Conservation (phyloP, 1,140 invertebrate species). For the Eumaeus atala region DNA sequence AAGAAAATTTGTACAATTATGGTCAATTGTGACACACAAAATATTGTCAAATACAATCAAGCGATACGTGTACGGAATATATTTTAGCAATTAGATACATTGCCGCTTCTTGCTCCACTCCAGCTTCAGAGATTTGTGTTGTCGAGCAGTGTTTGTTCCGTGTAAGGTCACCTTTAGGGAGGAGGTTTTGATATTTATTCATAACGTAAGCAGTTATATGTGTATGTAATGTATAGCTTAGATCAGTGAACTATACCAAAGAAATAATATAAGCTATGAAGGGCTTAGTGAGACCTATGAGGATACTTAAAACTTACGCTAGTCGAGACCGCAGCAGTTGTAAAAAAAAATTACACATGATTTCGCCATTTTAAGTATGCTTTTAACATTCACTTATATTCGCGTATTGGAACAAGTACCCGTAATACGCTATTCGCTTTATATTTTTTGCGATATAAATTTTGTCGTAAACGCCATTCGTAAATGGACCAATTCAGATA, state of each 20-base stretch:
- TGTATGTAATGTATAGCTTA: conserved; percentile 49
- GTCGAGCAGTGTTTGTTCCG: background rate
- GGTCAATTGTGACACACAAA: too few species aligned
- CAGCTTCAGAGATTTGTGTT: too few species aligned
- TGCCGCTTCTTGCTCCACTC: too few species aligned
- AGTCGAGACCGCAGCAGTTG: background rate
- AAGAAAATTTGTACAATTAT: too few species aligned
- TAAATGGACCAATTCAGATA: conserved; percentile 15
- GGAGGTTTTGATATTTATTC: conserved; percentile 31
- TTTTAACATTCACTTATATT: conserved; percentile 5
- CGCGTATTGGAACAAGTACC: conserved; percentile 10
- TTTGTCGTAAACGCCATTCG: conserved; percentile 7
- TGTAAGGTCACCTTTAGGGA: conserved; percentile 16
- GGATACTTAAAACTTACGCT: background rate
- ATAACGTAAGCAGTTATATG: conserved; percentile 35
- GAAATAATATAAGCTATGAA: conserved; percentile 36
- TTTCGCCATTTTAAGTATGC: background rate
- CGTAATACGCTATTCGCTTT: conserved; percentile 5
- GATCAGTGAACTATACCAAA: conserved; percentile 65
- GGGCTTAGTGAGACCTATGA: conserved; percentile 21
- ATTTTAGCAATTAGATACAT: too few species aligned
- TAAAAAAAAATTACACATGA: background rate
- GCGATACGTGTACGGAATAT: too few species aligned
- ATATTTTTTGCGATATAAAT: conserved; percentile 6
- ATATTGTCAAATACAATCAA: too few species aligned